These are phyloP conservation scores for Halyomorpha halys DNA, from an alignment of 1,140 invertebrate species.

Conservation along the genomic window DNA sequence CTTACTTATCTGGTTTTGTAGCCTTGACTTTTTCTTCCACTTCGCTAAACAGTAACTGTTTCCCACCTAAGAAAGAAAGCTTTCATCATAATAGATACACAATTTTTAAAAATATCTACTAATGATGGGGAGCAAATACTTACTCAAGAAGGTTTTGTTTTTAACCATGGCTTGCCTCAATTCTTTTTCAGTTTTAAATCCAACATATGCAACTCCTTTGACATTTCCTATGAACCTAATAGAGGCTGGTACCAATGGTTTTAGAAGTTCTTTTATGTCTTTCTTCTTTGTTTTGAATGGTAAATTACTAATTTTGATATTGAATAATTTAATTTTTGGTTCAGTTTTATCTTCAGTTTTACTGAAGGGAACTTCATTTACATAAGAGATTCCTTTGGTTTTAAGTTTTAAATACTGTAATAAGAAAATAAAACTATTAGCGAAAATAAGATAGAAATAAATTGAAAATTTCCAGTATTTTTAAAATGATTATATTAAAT, in stretches of 20 bases:
- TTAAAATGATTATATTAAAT: too few species aligned
- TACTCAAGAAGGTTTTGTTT: conserved; percentile 75
- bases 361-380: conserved; percentile 9
- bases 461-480: too few species aligned
- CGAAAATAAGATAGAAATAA: too few species aligned
- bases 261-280: conserved; percentile 74
- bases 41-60: conserved; percentile 28
- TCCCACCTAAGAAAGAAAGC: conserved; percentile 24
- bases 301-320: conserved; percentile 50
- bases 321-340: conserved; percentile 33
- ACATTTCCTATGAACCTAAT: conserved; percentile 67
- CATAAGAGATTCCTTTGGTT: conserved; percentile 35
- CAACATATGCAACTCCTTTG: conserved; percentile 80
- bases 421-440: conserved; percentile 2
- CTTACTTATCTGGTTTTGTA: conserved; percentile 35
- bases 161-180: conserved; percentile 72
- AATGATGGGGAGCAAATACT: conserved; percentile 34
- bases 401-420: conserved; percentile 34
- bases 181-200: conserved; percentile 73
- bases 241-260: conserved; percentile 62
- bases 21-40: conserved; percentile 38
- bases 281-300: conserved; percentile 63
- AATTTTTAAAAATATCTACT: too few species aligned
- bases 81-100: too few species aligned
- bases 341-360: conserved; percentile 31